Evolutionary conservation across 2,113 vertebrate genomes (phyloP).

Genomic region (Lutjanus erythropterus): DNA sequence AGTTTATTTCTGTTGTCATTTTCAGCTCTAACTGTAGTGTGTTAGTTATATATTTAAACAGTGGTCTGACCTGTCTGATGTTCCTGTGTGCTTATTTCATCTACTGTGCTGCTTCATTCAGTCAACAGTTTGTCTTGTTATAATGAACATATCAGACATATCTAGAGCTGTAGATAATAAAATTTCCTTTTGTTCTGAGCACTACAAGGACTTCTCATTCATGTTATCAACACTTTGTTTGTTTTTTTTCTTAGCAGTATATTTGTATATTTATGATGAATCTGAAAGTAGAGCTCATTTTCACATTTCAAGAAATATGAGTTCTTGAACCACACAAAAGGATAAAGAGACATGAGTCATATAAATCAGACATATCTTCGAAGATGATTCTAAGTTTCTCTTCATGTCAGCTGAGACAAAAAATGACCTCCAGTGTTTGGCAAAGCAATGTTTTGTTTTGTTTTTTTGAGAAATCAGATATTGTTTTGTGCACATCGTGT

Average conservation of each 20-base stretch:
- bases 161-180: neutral
- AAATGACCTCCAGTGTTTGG: neutral
- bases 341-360: neutral
- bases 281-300: neutral
- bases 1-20: too few species aligned
- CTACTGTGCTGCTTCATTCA: too few species aligned
- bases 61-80: too few species aligned
- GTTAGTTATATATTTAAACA: too few species aligned
- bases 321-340: neutral
- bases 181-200: neutral
- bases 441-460: neutral
- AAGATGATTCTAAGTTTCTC: constrained; percentile 18
- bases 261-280: neutral
- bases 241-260: neutral
- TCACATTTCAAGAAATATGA: neutral
- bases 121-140: neutral
- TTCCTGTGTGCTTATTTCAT: too few species aligned
- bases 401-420: neutral
- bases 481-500: neutral
- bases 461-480: constrained; percentile 35
- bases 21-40: too few species aligned
- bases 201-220: neutral
- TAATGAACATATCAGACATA: neutral
- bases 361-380: neutral
- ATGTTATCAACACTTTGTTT: neutral